Base-by-base conservation (phyloP, 1,140 invertebrate genomes). In the Asbolus verrucosus region DNA sequence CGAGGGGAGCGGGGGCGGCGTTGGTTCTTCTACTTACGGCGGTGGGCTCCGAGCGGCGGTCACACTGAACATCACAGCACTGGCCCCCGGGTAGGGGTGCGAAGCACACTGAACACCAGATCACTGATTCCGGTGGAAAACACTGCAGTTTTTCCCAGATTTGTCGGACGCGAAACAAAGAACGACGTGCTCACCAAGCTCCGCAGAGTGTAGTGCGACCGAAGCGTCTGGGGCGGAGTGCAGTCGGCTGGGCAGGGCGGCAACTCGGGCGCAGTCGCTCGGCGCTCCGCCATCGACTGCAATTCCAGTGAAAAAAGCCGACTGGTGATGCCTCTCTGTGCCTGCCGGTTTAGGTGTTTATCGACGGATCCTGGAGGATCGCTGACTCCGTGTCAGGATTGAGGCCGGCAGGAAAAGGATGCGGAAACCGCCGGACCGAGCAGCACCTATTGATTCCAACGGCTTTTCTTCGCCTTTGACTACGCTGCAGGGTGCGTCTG, bases 191-290 rank as follows among this genome's bases (percentile, higher is more conserved):
- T 63, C 61, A 13, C 33, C 11, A 24, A 63, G 61, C 61, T 63
- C 61, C 39, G 33, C 61, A 39, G 30, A 63, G 30, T 24, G 59
- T 62, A 24, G 59, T 62, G 59, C 59, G 59, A 33, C 59, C 41
- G 16, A 16, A 46, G 61, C 61, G 61, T 63, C 61, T 63, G 61
- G 61, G 61, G 61, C 61, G 61, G 61, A 63, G 61, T 63, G 61
- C 61, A 41, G 61, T 36, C 39, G 30, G 39, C 39, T 63, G 61
- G 61, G 61, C 61, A 63, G 61, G 61, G 61, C 61, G 24, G 61
- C 61, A 41, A 63, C 61, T 38, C 61, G 61, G 21, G 61, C 61
- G 61, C 61, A 63, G 33, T 24, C 59, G 46, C 46, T 21, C 43
- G 19, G 33, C 11, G 11, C 33, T 36, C 43, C 43, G 43, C 16